phyloP scores from a whole-genome alignment of 1,140 invertebrate genomes.

The Trichonephila clavipes region DNA sequence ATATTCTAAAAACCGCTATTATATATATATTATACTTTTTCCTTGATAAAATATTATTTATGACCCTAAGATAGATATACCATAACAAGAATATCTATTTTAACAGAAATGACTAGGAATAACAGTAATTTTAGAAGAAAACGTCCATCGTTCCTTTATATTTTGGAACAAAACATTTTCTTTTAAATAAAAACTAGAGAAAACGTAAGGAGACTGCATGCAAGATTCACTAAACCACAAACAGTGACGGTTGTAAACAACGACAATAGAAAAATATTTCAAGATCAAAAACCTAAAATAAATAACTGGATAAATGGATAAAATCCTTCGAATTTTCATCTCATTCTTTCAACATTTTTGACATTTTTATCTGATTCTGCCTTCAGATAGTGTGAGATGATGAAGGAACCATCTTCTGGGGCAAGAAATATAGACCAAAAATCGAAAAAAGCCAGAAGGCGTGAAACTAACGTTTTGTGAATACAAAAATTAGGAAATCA shows the following conservation, averaged over 20 bases:
- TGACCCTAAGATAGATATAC: no score
- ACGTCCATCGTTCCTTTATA: no score
- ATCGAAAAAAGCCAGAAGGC: constrained; percentile 57
- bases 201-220: neutral
- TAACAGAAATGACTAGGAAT: no score
- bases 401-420: constrained; percentile 28
- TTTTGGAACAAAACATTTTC: neutral
- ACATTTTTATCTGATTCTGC: constrained; percentile 60
- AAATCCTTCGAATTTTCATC: constrained; percentile 44
- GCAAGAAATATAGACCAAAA: constrained; percentile 27
- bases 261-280: neutral
- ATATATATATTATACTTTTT: no score
- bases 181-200: neutral
- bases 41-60: no score
- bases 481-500: constrained; percentile 74
- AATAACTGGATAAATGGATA: constrained; percentile 60
- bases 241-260: neutral
- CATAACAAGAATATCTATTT: no score
- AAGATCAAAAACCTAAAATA: constrained; percentile 16
- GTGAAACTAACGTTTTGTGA: constrained; percentile 67
- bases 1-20: no score
- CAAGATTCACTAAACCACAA: neutral
- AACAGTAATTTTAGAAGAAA: neutral
- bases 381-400: neutral
- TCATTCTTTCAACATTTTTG: constrained; percentile 45